Conservation (phyloP, 2,113 vertebrate genomes). For the Lipophrys pholis region DNA sequence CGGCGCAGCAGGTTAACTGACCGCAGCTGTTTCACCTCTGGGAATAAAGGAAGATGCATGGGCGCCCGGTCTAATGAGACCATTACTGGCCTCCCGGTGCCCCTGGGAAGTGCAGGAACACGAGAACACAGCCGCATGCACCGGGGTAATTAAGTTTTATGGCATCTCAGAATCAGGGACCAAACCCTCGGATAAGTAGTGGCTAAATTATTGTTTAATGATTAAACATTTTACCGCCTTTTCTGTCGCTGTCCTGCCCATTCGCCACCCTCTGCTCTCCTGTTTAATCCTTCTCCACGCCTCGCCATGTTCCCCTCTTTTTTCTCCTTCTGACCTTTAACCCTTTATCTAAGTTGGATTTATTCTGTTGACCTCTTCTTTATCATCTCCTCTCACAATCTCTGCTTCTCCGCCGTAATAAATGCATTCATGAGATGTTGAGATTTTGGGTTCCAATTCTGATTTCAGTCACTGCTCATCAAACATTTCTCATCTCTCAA, state of each 20-base stretch:
- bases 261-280: neutral
- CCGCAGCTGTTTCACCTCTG: constrained; percentile 18
- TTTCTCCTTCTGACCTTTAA: neutral
- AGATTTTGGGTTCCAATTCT: too few species aligned
- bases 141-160: constrained; percentile 54
- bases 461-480: too few species aligned
- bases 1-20: constrained; percentile 34
- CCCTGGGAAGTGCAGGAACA: constrained; percentile 42
- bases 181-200: constrained; percentile 42
- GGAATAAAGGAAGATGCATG: constrained; percentile 32
- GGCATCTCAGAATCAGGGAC: constrained; percentile 33
- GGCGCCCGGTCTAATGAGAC: constrained; percentile 61
- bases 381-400: neutral
- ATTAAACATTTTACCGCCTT: constrained; percentile 38
- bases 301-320: neutral
- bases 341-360: neutral
- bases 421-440: too few species aligned
- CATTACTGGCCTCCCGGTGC: constrained; percentile 47
- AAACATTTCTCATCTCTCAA: too few species aligned
- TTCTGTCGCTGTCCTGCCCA: neutral
- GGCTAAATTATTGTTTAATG: constrained; percentile 56
- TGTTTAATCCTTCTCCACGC: neutral
- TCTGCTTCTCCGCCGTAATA: neutral
- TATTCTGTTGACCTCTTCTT: neutral
- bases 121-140: constrained; percentile 36